These are phyloP conservation scores for Listronotus bonariensis DNA, from an alignment of 1,140 invertebrate species.

Conservation along the genomic window DNA sequence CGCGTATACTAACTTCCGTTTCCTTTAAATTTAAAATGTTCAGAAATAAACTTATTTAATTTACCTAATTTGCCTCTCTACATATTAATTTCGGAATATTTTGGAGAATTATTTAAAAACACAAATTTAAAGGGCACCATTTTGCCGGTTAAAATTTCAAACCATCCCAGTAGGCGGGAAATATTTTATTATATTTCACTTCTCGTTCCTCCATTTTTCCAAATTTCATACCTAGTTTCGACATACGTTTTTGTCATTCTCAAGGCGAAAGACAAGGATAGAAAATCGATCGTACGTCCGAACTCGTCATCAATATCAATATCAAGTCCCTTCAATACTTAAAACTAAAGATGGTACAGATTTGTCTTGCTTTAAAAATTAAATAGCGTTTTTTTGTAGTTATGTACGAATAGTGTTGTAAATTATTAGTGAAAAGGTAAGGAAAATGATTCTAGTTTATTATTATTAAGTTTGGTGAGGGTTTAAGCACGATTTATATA, in stretches of 20 bases:
- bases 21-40: not conserved
- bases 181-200: not conserved
- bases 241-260: conserved; percentile 1
- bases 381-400: not conserved
- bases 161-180: conserved; percentile 12
- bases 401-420: not conserved
- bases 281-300: not conserved
- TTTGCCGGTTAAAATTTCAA: conserved; percentile 1
- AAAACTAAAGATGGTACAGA: conserved; percentile 18
- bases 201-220: conserved; percentile 12
- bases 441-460: not conserved
- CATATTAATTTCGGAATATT: too few species aligned
- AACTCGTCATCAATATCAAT: conserved; percentile 7
- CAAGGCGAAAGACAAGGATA: not conserved
- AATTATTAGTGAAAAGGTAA: conserved; percentile 3
- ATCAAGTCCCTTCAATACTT: conserved; percentile 2
- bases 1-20: not conserved
- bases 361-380: conserved; percentile 10
- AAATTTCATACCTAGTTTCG: not conserved
- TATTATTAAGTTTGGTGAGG: not conserved
- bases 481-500: not conserved
- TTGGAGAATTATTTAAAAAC: not conserved
- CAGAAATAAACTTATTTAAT: not conserved
- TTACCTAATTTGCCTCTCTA: too few species aligned
- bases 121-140: conserved; percentile 1